phyloP scores from a whole-genome alignment of 2,113 vertebrate species.

The Brienomyrus longianalis region DNA sequence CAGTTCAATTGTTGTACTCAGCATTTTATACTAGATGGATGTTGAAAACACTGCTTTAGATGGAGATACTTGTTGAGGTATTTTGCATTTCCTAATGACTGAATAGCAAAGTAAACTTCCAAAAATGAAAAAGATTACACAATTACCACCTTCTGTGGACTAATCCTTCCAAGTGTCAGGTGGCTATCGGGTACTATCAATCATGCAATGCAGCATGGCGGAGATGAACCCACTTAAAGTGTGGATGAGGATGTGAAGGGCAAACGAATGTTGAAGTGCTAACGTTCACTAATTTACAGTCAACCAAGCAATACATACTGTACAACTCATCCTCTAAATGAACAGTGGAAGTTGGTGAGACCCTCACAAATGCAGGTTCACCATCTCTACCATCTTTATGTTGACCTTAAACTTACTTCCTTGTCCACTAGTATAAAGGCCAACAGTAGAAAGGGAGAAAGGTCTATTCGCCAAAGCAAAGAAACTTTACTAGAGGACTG shows the following conservation, averaged over 20 bases:
- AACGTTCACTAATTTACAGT: not conserved
- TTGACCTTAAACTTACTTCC: not conserved
- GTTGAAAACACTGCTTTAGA: not conserved
- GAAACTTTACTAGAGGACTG: not conserved
- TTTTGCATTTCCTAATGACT: not conserved
- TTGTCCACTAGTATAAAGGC: not conserved
- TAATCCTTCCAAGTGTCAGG: not conserved
- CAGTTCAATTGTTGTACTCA: not conserved
- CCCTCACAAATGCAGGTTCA: not conserved
- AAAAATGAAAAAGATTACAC: not conserved
- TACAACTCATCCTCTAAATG: not conserved
- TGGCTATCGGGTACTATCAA: not conserved
- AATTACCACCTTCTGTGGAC: not conserved
- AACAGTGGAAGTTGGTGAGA: not conserved
- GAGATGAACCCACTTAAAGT: not conserved
- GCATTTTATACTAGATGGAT: not conserved
- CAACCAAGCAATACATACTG: not conserved
- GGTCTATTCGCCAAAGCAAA: not conserved
- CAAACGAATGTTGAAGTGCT: not conserved
- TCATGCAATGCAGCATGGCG: not conserved
- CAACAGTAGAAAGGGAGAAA: not conserved
- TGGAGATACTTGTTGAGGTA: not conserved
- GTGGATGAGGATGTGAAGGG: not conserved
- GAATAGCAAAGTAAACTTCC: not conserved
- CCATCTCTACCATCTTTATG: not conserved